A percentile compares a stretch with the other conserved stretches of the same genome.
Evolutionary conservation across 1,140 invertebrate genomes (phyloP).

Genomic region (Argopecten irradians): DNA sequence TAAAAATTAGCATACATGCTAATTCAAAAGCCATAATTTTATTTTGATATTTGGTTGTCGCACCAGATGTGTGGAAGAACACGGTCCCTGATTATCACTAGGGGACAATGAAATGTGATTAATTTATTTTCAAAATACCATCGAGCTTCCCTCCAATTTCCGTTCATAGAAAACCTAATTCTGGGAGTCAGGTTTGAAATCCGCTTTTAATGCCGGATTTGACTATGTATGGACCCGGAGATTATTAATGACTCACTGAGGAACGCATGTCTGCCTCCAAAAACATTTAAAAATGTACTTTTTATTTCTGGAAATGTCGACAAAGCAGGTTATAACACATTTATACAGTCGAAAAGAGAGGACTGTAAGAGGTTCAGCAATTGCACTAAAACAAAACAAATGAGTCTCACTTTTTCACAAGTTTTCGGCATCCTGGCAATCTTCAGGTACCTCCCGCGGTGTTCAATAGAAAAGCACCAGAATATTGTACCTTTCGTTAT

Average conservation of each 20-base stretch:
- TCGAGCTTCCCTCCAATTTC: slow-evolving; percentile 5
- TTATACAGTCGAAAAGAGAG: too few species aligned
- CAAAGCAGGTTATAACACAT: background rate
- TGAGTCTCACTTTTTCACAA: too few species aligned
- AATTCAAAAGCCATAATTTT: background rate
- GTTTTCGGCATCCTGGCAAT: too few species aligned
- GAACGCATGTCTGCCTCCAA: background rate
- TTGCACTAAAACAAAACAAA: too few species aligned
- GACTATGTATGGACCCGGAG: background rate
- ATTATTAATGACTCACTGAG: background rate
- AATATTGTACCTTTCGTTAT: too few species aligned
- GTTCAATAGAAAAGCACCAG: too few species aligned
- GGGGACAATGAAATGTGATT: slow-evolving; percentile 22
- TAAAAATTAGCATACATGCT: slow-evolving; percentile 23
- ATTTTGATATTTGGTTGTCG: background rate
- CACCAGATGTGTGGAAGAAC: background rate
- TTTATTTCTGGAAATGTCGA: background rate
- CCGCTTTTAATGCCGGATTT: background rate
- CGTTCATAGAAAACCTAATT: background rate
- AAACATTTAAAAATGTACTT: background rate
- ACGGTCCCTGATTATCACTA: background rate
- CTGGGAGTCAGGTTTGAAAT: slow-evolving; percentile 1
- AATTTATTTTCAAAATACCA: slow-evolving; percentile 23
- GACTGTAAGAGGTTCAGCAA: too few species aligned
- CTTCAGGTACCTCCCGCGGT: too few species aligned